Conservation (phyloP, 1,140 invertebrate species). For the Cydia fagiglandana region DNA sequence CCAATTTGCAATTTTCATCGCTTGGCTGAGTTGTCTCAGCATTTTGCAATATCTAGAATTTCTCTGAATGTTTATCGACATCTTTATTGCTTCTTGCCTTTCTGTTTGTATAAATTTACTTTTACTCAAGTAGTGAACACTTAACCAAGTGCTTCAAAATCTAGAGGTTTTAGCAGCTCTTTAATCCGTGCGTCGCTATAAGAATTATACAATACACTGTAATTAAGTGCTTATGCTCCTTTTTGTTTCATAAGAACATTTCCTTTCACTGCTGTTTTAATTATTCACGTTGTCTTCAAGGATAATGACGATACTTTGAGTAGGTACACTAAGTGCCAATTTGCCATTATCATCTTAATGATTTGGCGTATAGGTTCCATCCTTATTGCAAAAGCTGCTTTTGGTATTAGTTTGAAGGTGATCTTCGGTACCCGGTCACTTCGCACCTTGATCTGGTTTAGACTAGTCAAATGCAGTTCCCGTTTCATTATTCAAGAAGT, state of each 20-base stretch:
- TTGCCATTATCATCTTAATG: neutral
- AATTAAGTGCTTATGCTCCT: neutral
- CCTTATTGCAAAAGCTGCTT: constrained; percentile 8
- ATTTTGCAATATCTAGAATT: constrained; percentile 29
- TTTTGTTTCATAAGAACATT: neutral
- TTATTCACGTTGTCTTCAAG: constrained; percentile 20
- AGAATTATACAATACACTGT: neutral
- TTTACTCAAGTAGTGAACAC: constrained; percentile 6
- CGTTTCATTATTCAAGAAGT: neutral
- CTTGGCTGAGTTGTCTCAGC: constrained; percentile 26
- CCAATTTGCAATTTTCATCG: constrained; percentile 31
- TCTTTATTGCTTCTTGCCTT: constrained; percentile 20
- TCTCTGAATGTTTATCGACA: constrained; percentile 29
- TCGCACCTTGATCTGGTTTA: constrained; percentile 27
- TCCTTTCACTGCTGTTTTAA: constrained; percentile 5
- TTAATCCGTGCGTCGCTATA: neutral
- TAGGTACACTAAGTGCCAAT: neutral
- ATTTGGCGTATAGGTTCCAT: neutral
- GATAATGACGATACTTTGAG: neutral
- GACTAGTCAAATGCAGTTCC: neutral
- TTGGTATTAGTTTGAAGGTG: constrained; percentile 21
- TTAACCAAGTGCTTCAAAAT: neutral
- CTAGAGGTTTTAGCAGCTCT: constrained; percentile 4
- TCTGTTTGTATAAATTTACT: constrained; percentile 28
- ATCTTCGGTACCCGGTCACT: constrained; percentile 12